Base-by-base conservation (phyloP, 2,888 invertebrate genomes). In the Conomelus anceps region DNA sequence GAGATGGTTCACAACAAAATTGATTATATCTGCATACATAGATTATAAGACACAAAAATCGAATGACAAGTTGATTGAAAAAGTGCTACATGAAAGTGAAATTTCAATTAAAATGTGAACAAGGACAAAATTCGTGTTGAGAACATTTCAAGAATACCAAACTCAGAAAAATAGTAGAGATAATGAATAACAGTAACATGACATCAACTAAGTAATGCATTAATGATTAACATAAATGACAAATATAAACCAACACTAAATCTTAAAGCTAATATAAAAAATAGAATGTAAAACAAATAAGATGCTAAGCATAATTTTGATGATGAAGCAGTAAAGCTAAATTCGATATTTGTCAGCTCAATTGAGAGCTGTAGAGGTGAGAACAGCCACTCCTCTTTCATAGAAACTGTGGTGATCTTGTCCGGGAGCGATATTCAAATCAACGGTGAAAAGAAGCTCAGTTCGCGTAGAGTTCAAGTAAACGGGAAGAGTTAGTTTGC, bases 381-480 rank as follows among this genome's bases (percentile, higher is more conserved):
- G 96, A 86, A 99, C 95, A 88, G 99, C 99, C 23, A 99, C 99
- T 91, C 99, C 99, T 89, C 99, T 95, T 94, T 99, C 99, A 94
- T 99, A 99, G 95, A 99, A 99, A 93, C 98, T 98, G 93, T 98
- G 98, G 89, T 97, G 97, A 92, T 98, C 98, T 93, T 98, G 98
- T 63, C 97, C 97, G 87, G 98, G 96, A 88, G 97, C 97, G 89
- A 98, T 97, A 92, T 98, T 97, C 93, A 99, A 95, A 92, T 99
- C 98, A 89, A 99, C 96, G 0, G 99, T 99, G 94, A 99, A 99
- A 91, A 99, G 94, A 90, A 99, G 95, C 93, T 99, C 99, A 0
- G 97, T 97, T 91, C 99, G 96, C 20, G 98, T 99, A 90, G 98
- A 97, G 94, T 99, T 99, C 93, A 99, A 95, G 94, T 99, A 99